These are phyloP conservation scores for Etheostoma nigrum DNA, from an alignment of 2,797 vertebrate genomes.

Conservation along the genomic window DNA sequence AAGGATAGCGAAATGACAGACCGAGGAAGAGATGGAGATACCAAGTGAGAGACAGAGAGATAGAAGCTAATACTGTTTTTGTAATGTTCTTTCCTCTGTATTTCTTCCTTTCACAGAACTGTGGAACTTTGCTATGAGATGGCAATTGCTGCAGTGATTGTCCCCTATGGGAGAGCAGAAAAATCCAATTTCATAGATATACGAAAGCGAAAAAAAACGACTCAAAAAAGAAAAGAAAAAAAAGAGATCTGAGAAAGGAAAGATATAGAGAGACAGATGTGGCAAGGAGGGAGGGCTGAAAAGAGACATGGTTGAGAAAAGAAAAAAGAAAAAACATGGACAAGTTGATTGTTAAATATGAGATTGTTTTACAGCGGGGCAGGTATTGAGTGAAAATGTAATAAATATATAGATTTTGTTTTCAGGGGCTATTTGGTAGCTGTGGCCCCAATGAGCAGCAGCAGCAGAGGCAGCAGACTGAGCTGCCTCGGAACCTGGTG, in stretches of 20 bases:
- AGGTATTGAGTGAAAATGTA: constrained; percentile 84
- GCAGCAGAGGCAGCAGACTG: constrained; percentile 71
- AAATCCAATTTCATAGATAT: constrained; percentile 82
- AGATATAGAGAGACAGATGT: constrained; percentile 46
- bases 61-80: constrained; percentile 75
- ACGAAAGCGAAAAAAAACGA: constrained; percentile 57
- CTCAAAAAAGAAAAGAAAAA: constrained; percentile 40
- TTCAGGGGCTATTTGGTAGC: constrained; percentile 84
- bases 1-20: constrained; percentile 34
- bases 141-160: constrained; percentile 79
- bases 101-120: constrained; percentile 73
- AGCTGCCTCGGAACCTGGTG: constrained; percentile 81
- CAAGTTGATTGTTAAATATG: constrained; percentile 84
- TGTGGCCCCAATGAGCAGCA: constrained; percentile 70
- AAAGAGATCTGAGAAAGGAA: constrained; percentile 15
- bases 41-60: constrained; percentile 65
- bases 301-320: constrained; percentile 30
- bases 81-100: constrained; percentile 65
- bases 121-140: constrained; percentile 76
- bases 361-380: constrained; percentile 84
- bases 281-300: constrained; percentile 25
- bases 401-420: constrained; percentile 87
- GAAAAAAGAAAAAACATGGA: constrained; percentile 30
- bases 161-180: constrained; percentile 74
- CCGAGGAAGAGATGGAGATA: constrained; percentile 55